Percentiles rank a stretch among this genome's conserved stretches.
These are phyloP conservation scores for Nothobranchius furzeri DNA, from an alignment of 2,113 vertebrate species.

Conservation along the genomic window DNA sequence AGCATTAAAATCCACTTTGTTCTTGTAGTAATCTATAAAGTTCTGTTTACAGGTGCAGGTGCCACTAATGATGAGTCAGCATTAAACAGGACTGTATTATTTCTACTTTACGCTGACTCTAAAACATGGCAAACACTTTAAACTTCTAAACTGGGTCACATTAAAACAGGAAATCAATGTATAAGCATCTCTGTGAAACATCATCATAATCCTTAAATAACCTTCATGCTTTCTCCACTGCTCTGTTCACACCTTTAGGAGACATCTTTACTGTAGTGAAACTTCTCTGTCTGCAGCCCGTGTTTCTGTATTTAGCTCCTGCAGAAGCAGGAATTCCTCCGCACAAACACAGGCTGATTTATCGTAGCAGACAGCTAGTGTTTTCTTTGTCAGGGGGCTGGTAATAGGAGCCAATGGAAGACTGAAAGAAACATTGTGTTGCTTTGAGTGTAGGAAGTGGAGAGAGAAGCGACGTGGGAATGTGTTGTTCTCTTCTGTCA, in stretches of 20 bases:
- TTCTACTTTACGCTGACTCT: background rate
- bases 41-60: background rate
- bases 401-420: conserved; percentile 60
- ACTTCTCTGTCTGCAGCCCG: conserved; percentile 17
- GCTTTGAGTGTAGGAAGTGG: conserved; percentile 44
- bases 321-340: conserved; percentile 9
- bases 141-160: background rate
- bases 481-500: conserved; percentile 49
- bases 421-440: conserved; percentile 59
- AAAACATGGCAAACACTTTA: background rate
- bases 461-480: conserved; percentile 36
- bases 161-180: conserved; percentile 1
- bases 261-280: conserved; percentile 19
- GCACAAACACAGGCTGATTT: conserved; percentile 51
- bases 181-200: conserved; percentile 1
- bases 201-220: background rate
- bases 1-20: too few relatives aligned
- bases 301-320: conserved; percentile 35
- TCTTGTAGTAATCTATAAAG: background rate
- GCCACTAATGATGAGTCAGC: background rate
- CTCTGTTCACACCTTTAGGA: background rate
- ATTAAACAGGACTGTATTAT: background rate
- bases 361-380: conserved; percentile 58
- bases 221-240: background rate
- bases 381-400: conserved; percentile 58